Evolutionary conservation across 2,888 invertebrate species (phyloP), one percentile per base, ranked within the genome.

Genomic region (Pammene fasciana): DNA sequence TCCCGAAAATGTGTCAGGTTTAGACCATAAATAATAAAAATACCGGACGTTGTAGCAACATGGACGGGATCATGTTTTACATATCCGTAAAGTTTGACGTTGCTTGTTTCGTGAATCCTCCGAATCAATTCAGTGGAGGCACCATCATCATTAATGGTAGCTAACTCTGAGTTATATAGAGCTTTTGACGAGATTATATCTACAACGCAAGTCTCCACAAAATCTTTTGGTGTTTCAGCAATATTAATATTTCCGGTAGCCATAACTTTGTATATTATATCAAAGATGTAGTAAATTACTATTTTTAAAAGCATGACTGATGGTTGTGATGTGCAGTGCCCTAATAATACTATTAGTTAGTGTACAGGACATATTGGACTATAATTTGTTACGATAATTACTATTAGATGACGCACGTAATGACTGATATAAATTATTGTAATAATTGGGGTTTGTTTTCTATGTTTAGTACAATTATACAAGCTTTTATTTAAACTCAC

Each of bases 111-210:
- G 13, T 64, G 68, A n/a, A 68, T 62, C 45, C 48, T 64, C n/a
- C 18, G 50, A 64, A 68, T 57, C n/a, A 68, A 57, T 36, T 36
- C 16, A 45, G 43, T 52, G 13, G 45, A 45, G n/a, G 57, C 43
- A 2, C 36, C 3, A 38, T 57, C 45, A 45, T 45, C 57, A 36
- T 68, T 57, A 43, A 68, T 64, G 14, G 64, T 34, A 0, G 64
- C 56, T 43, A 68, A 45, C 2, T 64, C 68, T 36, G 57, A 50
- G 6, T 43, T 36, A 26, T 43, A 16, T 2, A 50, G 45, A 16
- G 43, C 50, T 64, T 68, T 57, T 8, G 64, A 50, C 41, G 68
- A 64, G 7, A 68, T 41, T 45, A 68, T 11, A 13, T 62, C 43
- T 13, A 64, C 50, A 13, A 64, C 45, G 52, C 68, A 68, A 1